These are phyloP conservation scores for Lottia gigantea DNA, from an alignment of 2,888 invertebrate species.

Conservation along the genomic window DNA sequence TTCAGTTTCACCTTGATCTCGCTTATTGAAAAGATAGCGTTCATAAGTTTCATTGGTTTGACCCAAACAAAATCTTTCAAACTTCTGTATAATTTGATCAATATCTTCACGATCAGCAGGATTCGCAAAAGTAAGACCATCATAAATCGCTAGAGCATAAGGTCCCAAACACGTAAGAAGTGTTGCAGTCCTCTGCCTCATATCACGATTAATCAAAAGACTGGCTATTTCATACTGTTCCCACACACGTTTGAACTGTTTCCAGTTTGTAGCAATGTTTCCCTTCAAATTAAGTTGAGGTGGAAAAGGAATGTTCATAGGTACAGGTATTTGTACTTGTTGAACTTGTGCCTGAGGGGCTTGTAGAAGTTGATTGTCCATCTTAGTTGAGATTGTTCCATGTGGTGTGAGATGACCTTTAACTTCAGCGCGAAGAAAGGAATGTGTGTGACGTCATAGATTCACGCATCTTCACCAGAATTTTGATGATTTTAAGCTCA, in stretches of 20 bases:
- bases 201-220: not conserved
- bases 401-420: no score
- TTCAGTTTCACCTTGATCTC: no score
- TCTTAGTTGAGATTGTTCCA: no score
- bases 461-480: no score
- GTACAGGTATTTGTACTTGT: not conserved
- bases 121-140: slow-evolving; percentile 2
- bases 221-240: not conserved
- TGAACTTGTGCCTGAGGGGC: no score
- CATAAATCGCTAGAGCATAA: slow-evolving; percentile 9
- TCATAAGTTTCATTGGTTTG: slow-evolving; percentile 17
- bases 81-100: slow-evolving; percentile 13
- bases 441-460: no score
- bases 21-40: slow-evolving; percentile 13
- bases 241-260: not conserved
- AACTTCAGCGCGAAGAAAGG: no score
- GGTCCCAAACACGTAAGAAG: slow-evolving; percentile 3
- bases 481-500: no score
- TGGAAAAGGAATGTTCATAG: not conserved
- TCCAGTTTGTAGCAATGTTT: not conserved
- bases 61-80: slow-evolving; percentile 18
- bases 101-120: slow-evolving; percentile 2
- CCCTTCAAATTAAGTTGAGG: not conserved
- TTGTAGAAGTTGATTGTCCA: no score
- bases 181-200: not conserved